Conservation (phyloP, 2,797 vertebrate genomes). For the Coluber constrictor region DNA sequence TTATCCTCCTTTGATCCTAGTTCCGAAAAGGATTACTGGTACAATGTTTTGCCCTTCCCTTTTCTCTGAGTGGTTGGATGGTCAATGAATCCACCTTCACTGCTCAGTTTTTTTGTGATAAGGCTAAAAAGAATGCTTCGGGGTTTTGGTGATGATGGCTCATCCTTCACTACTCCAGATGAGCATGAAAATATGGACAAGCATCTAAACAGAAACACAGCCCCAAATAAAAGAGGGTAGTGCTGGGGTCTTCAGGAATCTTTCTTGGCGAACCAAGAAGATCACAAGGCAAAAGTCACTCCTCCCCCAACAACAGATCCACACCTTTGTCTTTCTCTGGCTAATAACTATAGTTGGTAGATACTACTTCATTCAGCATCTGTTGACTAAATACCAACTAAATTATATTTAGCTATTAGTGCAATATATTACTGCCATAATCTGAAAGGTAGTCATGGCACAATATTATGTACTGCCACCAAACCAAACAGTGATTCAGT, state of each 20-base stretch:
- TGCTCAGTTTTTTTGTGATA: not conserved
- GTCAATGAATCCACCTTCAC: not conserved
- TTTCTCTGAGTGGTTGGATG: not conserved
- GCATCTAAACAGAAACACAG: not conserved
- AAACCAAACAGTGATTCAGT: too few relatives aligned
- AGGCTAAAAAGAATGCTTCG: not conserved
- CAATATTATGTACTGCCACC: not conserved
- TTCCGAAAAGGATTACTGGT: not conserved
- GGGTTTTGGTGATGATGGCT: not conserved
- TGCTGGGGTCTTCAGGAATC: not conserved
- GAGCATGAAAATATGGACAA: not conserved
- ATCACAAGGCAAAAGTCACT: not conserved
- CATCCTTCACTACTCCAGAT: not conserved
- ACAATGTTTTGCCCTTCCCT: not conserved
- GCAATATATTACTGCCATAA: not conserved
- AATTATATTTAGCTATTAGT: not conserved
- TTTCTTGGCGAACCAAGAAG: not conserved
- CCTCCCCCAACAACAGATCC: not conserved
- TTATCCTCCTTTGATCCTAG: not conserved
- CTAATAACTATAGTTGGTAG: not conserved
- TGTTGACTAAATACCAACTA: not conserved
- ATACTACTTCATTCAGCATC: not conserved
- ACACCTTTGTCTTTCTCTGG: not conserved
- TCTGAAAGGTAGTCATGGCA: not conserved
- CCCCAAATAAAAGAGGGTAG: not conserved